Evolutionary conservation across 2,888 invertebrate genomes (phyloP), one percentile per base, ranked within the genome.

Genomic region (Heteropelma amictum): DNA sequence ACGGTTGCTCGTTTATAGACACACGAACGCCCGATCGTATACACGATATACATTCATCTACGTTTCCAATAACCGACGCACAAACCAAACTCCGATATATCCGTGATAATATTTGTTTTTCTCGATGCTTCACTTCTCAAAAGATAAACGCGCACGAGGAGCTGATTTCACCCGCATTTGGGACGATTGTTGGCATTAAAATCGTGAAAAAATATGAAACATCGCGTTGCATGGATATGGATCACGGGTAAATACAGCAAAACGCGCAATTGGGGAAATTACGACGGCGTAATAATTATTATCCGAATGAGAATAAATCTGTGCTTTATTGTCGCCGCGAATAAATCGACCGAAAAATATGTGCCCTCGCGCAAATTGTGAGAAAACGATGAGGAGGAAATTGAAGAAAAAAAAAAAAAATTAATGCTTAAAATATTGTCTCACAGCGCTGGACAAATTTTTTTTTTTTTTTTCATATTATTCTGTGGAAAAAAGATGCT

Each of bases 131-230:
- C 35, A 42, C 49, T 33, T 28, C 42, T 19, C 21, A n/a, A 19
- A 19, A 47, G 40, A 70, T 28, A 67, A 60, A 65, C n/a, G n/a
- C n/a, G n/a, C n/a, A n/a, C n/a, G n/a, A n/a, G n/a, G n/a, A n/a
- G n/a, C n/a, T n/a, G n/a, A n/a, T n/a, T n/a, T n/a, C n/a, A 30
- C 60, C 53, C 64, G 54, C 58, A 19, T 54, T 30, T 33, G 38
- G 61, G 33, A 70, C 70, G 65, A 75, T 75, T 61, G 70, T 65
- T 33, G 58, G 60, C 54, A 65, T 70, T 70, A 53, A 65, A 65
- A 56, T 60, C 72, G 69, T 12, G 51, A 30, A 64, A 40, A 26
- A 65, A 61, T 56, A 54, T 56, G 67, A 70, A 63, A 75, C 67
- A 75, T 70, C 70, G 60, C 19, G 40, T 12, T 19, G n/a, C 17